Percentiles rank a stretch among this genome's conserved stretches.
These are phyloP conservation scores for Apteryx mantelli DNA, from an alignment of 2,113 vertebrate species.

Conservation along the genomic window DNA sequence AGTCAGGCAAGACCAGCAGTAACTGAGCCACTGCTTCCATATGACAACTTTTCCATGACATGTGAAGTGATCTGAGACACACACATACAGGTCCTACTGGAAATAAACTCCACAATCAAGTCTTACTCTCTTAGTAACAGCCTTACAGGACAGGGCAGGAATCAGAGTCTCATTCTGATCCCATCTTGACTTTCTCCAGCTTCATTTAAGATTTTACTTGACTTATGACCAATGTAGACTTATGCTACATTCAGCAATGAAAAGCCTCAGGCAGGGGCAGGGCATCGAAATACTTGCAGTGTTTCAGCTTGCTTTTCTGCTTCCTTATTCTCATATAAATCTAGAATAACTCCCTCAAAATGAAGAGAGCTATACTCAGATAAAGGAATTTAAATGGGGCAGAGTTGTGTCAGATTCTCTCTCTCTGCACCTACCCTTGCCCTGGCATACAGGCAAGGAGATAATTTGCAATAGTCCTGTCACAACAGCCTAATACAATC, in stretches of 20 bases:
- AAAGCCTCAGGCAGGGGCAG: neutral
- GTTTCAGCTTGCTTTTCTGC: neutral
- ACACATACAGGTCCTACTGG: fast-evolving
- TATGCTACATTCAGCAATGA: neutral
- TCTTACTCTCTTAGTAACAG: neutral
- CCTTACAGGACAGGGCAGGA: neutral
- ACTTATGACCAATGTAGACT: neutral
- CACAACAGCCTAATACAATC: neutral
- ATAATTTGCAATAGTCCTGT: neutral
- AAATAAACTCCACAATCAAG: neutral
- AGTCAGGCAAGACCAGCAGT: neutral
- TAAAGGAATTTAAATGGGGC: neutral
- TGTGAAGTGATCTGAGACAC: neutral
- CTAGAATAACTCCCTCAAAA: neutral
- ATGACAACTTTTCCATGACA: fast-evolving
- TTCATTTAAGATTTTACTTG: neutral
- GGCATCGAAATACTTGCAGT: neutral
- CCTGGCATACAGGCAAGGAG: neutral
- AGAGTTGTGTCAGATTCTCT: neutral
- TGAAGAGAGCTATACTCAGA: neutral
- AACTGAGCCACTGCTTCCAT: neutral
- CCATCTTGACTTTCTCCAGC: neutral
- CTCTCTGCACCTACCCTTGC: fast-evolving
- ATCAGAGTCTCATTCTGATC: neutral
- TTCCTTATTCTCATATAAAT: neutral